Percentiles rank a stretch among this genome's conserved stretches.
phyloP scores from a whole-genome alignment of 2,797 vertebrate genomes.

The Emys orbicularis region DNA sequence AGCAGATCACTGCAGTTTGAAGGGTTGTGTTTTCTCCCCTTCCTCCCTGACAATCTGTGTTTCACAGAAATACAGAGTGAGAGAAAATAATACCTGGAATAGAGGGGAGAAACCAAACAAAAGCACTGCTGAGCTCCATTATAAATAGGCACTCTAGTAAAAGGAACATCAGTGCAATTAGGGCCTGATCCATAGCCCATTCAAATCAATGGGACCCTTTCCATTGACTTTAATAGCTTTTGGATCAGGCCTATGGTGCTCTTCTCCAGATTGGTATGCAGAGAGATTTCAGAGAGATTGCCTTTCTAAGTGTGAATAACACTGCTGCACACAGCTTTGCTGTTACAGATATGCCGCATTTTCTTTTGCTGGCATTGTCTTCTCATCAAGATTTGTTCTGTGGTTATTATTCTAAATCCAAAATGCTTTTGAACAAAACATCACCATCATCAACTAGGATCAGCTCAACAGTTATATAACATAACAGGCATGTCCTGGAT shows the following conservation, averaged over 20 bases:
- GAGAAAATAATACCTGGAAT: conserved; percentile 54
- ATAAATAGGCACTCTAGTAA: conserved; percentile 58
- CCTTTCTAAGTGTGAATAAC: conserved; percentile 35
- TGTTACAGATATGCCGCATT: conserved; percentile 54
- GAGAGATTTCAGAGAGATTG: conserved; percentile 19
- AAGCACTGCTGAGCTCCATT: conserved; percentile 33
- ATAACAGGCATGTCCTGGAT: neutral
- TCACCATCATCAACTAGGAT: neutral
- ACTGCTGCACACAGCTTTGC: conserved; percentile 45
- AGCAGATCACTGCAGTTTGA: conserved; percentile 13
- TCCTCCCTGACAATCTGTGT: conserved; percentile 15
- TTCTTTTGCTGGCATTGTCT: conserved; percentile 52
- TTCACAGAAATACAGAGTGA: conserved; percentile 24
- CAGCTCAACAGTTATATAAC: neutral
- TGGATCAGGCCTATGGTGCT: conserved; percentile 40
- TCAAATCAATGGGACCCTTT: conserved; percentile 64
- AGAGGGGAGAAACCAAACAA: conserved; percentile 38
- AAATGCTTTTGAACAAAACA: conserved; percentile 54
- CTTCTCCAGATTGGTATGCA: conserved; percentile 15
- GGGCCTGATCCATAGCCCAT: conserved; percentile 64
- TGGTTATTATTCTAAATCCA: conserved; percentile 66
- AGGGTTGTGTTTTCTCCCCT: conserved; percentile 34
- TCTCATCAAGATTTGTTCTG: conserved; percentile 72
- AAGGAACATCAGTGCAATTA: conserved; percentile 67
- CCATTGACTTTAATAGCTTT: conserved; percentile 55